Conservation (phyloP, 2,888 invertebrate genomes). For the Diaphora mendica region DNA sequence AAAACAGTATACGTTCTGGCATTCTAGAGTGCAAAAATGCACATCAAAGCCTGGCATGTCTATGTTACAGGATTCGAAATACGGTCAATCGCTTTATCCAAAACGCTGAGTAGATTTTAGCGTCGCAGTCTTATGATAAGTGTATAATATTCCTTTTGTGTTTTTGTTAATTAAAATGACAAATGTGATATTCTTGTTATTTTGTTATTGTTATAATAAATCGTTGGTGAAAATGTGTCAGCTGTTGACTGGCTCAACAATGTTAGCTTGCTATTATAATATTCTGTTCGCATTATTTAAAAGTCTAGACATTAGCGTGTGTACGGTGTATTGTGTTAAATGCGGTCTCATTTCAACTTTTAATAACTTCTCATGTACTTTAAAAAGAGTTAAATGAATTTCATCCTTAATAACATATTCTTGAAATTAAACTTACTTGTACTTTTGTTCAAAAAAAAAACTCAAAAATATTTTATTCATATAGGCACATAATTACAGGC, state of each 20-base stretch:
- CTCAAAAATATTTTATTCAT: too few species aligned
- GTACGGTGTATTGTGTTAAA: not conserved
- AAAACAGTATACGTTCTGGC: not conserved
- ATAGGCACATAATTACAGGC: too few species aligned
- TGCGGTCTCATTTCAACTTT: not conserved
- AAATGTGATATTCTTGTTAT: conserved; percentile 47
- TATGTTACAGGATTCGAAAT: not conserved
- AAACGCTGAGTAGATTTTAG: not conserved
- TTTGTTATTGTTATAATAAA: conserved; percentile 41
- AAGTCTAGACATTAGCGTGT: conserved; percentile 3
- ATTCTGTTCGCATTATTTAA: conserved; percentile 19
- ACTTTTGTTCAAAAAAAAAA: too few species aligned
- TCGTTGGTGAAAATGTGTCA: conserved; percentile 41
- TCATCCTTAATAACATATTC: not conserved
- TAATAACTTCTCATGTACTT: not conserved
- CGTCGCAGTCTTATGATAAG: conserved; percentile 15
- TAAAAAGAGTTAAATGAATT: not conserved
- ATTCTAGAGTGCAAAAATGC: not conserved
- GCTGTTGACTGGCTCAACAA: conserved; percentile 31
- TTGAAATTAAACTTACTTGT: too few species aligned
- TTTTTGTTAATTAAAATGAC: conserved; percentile 50
- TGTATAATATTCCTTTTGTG: conserved; percentile 44
- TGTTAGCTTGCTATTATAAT: conserved; percentile 20
- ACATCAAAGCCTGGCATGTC: not conserved
- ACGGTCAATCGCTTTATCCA: not conserved